Base-by-base conservation (phyloP, 2,888 invertebrate species). In the Silvanus unidentatus region DNA sequence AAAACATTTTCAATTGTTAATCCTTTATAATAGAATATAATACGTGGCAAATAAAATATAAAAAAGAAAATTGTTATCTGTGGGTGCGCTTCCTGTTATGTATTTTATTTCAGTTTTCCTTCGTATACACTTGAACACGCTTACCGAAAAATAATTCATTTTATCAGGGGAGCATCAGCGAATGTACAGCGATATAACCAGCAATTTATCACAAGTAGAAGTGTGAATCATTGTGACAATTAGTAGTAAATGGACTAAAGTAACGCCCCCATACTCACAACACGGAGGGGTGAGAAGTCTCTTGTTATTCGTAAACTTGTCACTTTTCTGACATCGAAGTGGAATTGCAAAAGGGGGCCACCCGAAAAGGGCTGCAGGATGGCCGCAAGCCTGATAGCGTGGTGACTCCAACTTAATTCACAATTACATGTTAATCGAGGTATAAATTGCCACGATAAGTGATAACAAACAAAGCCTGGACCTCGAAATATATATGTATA, bases 381-480 rank as follows among this genome's bases (percentile, higher is more conserved):
- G 32, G 32, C 37, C 37, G 4, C 14, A 37, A 37, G 48, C 29
- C 48, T 54, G 64, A 63, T 66, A 60, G 63, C 65, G 64, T 65
- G 65, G 65, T 52, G 55, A 56, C 55, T 58, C 56, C 60, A 59
- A 62, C 64, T 65, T 61, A 64, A 64, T 65, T 66, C 63, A 61
- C 62, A 67, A 65, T 67, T 64, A 65, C 64, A 65, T 67, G 66
- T 67, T 67, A 66, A 67, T 66, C 63, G 63, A 58, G 58, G 65
- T 58, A 65, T 64, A 67, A 67, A 67, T 67, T 64, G 62, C 57
- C 51, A 52, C 51, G 67, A 67, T 67, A 67, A 63, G 59, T 32
- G 32, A 32, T 32, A 32, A 32, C 32, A 32, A 32, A 32, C 11
- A n/a, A 32, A 32, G 32, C 32, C 3, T n/a, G 6, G 5, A 5